Conservation (phyloP, 2,888 invertebrate species). For the Monopis laevigella region DNA sequence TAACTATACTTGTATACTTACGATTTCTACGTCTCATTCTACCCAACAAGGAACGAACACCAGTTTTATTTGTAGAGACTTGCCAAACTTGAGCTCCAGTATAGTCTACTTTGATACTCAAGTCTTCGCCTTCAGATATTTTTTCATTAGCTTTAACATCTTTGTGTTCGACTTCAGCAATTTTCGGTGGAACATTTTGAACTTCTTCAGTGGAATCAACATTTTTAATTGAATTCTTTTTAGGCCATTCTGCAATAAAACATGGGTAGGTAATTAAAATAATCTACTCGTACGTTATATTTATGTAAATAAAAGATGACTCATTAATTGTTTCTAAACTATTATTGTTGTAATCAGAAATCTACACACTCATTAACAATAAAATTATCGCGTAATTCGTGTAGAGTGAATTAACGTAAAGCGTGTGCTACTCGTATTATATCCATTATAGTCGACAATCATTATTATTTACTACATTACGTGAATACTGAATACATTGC, state of each 20-base stretch:
- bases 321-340: background rate
- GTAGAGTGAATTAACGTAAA: constrained; percentile 6
- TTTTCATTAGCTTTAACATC: background rate
- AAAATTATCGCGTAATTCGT: constrained; percentile 2
- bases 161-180: background rate
- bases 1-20: no score
- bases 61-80: constrained; percentile 61
- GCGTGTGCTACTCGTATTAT: background rate
- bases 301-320: background rate
- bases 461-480: no score
- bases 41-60: constrained; percentile 37
- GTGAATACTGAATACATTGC: no score
- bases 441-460: background rate
- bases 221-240: no score
- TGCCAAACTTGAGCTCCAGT: constrained; percentile 83
- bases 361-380: constrained; percentile 1
- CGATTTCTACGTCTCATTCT: constrained; percentile 45
- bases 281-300: background rate
- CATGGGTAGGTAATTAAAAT: no score
- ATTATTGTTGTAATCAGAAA: background rate
- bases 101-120: constrained; percentile 65
- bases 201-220: no score
- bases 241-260: background rate
- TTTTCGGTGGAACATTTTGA: no score
- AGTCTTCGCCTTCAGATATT: background rate